phyloP scores from a whole-genome alignment of 2,797 vertebrate genomes.

The Spea hammondii region DNA sequence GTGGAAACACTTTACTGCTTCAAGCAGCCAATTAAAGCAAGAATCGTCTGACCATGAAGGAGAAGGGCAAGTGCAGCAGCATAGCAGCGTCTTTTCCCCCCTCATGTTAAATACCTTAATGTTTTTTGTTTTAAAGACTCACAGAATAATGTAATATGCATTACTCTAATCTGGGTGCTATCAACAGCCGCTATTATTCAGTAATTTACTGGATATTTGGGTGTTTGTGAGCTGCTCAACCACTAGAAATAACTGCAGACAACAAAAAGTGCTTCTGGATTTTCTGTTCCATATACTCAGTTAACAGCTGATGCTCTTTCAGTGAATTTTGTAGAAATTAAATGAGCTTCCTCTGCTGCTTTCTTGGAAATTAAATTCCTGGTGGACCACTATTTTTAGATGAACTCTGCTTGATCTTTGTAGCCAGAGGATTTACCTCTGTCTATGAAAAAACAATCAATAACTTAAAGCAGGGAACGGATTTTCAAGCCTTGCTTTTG shows the following conservation, averaged over 20 bases:
- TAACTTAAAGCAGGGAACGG: constrained; percentile 24
- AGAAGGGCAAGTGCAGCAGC: too few species aligned
- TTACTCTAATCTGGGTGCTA: too few species aligned
- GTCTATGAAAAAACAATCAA: constrained; percentile 36
- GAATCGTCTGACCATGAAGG: too few species aligned
- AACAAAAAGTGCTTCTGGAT: neutral
- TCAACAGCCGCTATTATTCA: too few species aligned
- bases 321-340: constrained; percentile 24
- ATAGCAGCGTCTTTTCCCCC: too few species aligned
- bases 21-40: too few species aligned
- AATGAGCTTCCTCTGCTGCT: constrained; percentile 21
- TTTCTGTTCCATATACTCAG: neutral
- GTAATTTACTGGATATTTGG: too few species aligned
- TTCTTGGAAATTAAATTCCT: constrained; percentile 49
- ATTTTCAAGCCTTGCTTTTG: constrained; percentile 13
- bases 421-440: constrained; percentile 35
- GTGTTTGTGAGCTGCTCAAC: too few species aligned
- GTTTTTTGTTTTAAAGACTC: too few species aligned
- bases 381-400: constrained; percentile 47
- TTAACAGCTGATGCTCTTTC: constrained; percentile 11
- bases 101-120: too few species aligned
- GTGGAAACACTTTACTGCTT: too few species aligned
- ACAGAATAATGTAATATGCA: too few species aligned
- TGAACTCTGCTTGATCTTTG: constrained; percentile 43
- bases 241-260: neutral